A percentile compares a stretch with the other conserved stretches of the same genome.
phyloP scores from a whole-genome alignment of 2,888 invertebrate genomes.

The Cephus pulcher region DNA sequence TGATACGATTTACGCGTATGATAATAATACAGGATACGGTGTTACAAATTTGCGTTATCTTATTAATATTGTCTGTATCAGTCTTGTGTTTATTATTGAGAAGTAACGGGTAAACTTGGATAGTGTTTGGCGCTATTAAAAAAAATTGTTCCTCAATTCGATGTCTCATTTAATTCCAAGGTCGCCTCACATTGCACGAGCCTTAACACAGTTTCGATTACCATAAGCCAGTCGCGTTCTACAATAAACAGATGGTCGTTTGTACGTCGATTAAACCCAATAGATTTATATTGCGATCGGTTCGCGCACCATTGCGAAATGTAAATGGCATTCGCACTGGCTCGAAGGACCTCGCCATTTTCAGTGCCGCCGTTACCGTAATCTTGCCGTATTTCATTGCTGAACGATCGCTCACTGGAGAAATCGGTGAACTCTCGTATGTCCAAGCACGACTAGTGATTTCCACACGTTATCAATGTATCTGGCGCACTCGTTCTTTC shows the following conservation, averaged over 20 bases:
- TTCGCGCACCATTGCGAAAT: background rate
- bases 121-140: background rate
- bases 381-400: background rate
- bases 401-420: background rate
- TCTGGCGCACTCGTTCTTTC: background rate
- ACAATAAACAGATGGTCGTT: conserved; percentile 27
- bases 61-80: background rate
- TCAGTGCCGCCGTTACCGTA: conserved; percentile 13
- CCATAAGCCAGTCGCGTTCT: conserved; percentile 33
- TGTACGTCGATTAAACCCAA: conserved; percentile 39
- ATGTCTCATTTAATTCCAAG: conserved; percentile 22
- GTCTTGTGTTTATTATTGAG: background rate
- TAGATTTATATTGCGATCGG: conserved; percentile 24
- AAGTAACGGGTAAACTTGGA: background rate
- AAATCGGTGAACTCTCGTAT: background rate
- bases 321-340: conserved; percentile 11
- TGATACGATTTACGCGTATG: background rate
- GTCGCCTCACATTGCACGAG: conserved; percentile 22
- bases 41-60: background rate
- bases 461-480: background rate
- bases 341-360: conserved; percentile 47
- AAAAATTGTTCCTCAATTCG: background rate
- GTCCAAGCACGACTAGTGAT: background rate
- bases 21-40: background rate
- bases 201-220: conserved; percentile 42